Conservation (phyloP, 64 coral and sea anemone species). For the Actinia tenebrosa region DNA sequence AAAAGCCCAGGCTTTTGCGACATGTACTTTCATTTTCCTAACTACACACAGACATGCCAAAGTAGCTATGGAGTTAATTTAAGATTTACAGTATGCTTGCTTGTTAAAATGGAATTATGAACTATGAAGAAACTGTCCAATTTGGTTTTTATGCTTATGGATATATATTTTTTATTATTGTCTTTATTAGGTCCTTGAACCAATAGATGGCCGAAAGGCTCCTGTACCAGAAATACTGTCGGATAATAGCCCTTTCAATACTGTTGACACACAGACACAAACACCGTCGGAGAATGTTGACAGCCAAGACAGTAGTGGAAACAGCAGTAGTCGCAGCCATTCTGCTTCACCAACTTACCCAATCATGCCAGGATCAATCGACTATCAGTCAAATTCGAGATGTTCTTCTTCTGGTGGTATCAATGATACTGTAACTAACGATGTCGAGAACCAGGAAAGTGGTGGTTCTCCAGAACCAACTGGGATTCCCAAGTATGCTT, state of each 20-base stretch:
- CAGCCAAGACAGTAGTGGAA: constrained; percentile 62
- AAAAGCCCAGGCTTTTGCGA: background rate
- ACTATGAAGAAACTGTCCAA: background rate
- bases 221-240: constrained; percentile 70
- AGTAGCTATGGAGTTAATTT: background rate
- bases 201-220: constrained; percentile 79
- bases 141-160: background rate
- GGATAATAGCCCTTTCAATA: constrained; percentile 45
- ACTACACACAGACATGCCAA: background rate
- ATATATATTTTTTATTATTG: background rate
- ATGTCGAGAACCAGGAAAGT: constrained; percentile 10
- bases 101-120: background rate
- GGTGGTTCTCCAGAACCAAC: constrained; percentile 66
- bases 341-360: constrained; percentile 85
- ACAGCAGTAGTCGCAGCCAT: constrained; percentile 72
- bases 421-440: constrained; percentile 1
- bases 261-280: constrained; percentile 76
- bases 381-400: constrained; percentile 60
- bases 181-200: constrained; percentile 42
- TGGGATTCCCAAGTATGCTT: constrained; percentile 78
- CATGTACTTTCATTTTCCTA: background rate
- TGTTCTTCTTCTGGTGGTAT: constrained; percentile 62
- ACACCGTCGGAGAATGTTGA: constrained; percentile 62
- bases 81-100: background rate
- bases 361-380: constrained; percentile 48